Evolutionary conservation across 2,888 invertebrate species (phyloP).

Genomic region (Monoplex corrugatus): DNA sequence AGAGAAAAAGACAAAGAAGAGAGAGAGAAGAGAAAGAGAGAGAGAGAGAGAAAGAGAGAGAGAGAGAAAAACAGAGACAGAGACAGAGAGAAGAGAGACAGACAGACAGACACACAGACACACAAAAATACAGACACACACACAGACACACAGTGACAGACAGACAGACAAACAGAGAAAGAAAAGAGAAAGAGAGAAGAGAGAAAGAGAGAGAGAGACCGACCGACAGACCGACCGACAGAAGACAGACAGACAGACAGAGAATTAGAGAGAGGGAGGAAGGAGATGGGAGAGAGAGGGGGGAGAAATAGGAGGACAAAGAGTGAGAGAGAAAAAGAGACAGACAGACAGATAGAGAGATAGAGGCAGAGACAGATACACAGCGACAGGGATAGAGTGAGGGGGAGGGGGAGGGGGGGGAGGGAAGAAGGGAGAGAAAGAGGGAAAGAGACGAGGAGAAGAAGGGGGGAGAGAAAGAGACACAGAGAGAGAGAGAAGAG

Average conservation of each 20-base stretch:
- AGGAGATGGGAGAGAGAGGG: neutral
- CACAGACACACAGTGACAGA: neutral
- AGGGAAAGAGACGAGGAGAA: neutral
- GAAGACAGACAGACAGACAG: neutral
- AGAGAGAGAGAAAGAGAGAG: neutral
- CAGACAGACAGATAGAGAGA: neutral
- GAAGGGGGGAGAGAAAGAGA: neutral
- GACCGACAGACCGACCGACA: neutral
- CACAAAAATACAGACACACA: neutral
- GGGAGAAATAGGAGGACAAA: neutral
- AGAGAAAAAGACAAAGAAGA: neutral
- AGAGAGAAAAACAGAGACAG: neutral
- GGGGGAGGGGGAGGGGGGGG: neutral
- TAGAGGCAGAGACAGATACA: neutral
- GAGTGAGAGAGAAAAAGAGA: neutral
- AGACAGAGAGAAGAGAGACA: neutral
- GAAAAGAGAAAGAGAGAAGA: neutral
- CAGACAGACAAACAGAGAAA: neutral
- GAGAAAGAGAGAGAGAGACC: neutral
- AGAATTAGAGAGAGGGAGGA: neutral
- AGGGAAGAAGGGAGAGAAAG: neutral
- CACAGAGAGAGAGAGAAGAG: conserved; percentile 3
- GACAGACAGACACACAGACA: neutral
- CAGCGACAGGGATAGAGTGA: neutral
- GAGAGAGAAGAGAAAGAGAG: neutral